Conservation (phyloP, 1,140 invertebrate genomes). For the Teleogryllus occipitalis region DNA sequence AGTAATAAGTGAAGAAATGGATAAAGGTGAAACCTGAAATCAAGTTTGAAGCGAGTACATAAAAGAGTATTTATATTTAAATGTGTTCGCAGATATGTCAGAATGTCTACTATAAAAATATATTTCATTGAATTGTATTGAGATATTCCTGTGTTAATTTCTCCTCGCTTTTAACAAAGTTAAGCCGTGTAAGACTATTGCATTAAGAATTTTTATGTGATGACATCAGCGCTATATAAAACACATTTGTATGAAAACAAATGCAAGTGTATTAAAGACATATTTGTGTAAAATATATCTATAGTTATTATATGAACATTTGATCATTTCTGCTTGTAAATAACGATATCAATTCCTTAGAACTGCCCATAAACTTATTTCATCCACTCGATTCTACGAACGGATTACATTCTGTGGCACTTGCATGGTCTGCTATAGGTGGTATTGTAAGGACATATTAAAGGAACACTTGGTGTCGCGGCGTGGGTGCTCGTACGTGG, state of each 20-base stretch:
- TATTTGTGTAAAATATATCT: not conserved
- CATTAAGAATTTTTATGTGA: not conserved
- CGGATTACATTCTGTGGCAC: not conserved
- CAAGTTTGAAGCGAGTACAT: too few relatives aligned
- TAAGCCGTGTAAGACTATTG: too few relatives aligned
- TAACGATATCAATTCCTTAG: not conserved
- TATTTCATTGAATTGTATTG: not conserved
- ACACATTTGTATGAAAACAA: slow-evolving; percentile 2
- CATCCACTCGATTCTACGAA: not conserved
- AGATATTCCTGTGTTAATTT: not conserved
- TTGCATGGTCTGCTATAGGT: not conserved
- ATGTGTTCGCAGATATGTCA: not conserved
- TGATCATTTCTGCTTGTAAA: not conserved
- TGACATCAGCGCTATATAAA: not conserved
- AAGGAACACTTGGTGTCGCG: not conserved
- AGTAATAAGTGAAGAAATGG: too few relatives aligned
- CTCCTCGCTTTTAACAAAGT: too few relatives aligned
- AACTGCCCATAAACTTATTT: not conserved
- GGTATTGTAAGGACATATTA: not conserved
- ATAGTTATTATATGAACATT: not conserved
- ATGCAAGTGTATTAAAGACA: not conserved
- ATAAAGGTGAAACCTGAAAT: too few relatives aligned
- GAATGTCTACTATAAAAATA: not conserved
- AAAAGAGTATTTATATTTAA: too few relatives aligned
- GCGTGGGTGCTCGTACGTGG: not conserved